Conservation (phyloP, 1,140 invertebrate species). For the Mycetomoellerius zeteki region DNA sequence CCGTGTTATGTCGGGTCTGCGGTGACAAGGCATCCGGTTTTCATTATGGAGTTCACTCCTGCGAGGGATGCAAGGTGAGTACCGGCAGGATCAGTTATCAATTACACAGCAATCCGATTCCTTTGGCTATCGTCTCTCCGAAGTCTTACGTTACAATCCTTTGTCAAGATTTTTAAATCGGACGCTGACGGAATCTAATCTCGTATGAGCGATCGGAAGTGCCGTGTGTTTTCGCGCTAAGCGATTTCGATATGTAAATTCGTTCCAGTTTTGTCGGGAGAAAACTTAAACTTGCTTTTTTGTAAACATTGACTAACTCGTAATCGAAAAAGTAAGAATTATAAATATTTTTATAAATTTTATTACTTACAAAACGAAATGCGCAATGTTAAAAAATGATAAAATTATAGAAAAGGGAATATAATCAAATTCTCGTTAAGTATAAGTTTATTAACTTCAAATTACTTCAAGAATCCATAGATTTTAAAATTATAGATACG, state of each 20-base stretch:
- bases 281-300: background rate
- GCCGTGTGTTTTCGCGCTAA: background rate
- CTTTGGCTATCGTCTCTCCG: background rate
- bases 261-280: background rate
- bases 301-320: background rate
- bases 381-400: background rate
- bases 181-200: conserved; percentile 17
- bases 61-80: conserved; percentile 99
- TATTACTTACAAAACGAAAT: conserved; percentile 6
- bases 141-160: background rate
- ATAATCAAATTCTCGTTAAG: background rate
- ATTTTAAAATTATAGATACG: background rate
- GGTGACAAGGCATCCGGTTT: conserved; percentile 99
- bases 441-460: background rate
- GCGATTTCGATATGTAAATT: conserved; percentile 46
- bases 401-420: background rate
- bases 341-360: background rate
- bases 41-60: conserved; percentile 99
- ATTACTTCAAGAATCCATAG: background rate
- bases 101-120: conserved; percentile 21
- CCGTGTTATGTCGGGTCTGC: conserved; percentile 99
- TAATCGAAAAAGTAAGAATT: background rate
- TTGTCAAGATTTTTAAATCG: background rate
- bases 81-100: background rate
- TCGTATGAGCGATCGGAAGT: background rate